Evolutionary conservation across 1,140 invertebrate species (phyloP).

Genomic region (Zophobas atratus): DNA sequence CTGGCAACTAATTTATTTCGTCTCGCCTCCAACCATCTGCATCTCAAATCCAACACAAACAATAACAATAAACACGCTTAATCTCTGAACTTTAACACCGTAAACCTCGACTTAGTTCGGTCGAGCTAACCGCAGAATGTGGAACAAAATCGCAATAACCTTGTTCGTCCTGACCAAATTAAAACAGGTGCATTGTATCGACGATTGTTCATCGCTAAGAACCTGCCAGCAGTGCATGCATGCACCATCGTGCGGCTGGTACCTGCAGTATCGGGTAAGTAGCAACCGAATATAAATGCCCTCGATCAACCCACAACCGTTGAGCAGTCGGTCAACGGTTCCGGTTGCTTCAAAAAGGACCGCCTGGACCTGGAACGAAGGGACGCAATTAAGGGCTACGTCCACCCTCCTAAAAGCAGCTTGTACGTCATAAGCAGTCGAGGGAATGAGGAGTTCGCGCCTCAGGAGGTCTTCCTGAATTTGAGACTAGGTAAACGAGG

Average conservation of each 20-base stretch:
- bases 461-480: conserved; percentile 16
- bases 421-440: neutral
- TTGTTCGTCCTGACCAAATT: neutral
- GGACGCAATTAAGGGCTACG: neutral
- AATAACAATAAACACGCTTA: neutral
- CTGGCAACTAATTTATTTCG: too few species aligned
- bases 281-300: conserved; percentile 5
- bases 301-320: neutral
- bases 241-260: conserved; percentile 26
- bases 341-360: conserved; percentile 16
- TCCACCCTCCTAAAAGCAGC: conserved; percentile 7
- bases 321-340: conserved; percentile 20
- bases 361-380: neutral
- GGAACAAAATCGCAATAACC: conserved; percentile 5
- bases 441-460: neutral
- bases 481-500: conserved; percentile 16
- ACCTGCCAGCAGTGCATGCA: conserved; percentile 23
- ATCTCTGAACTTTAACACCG: neutral
- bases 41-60: too few species aligned
- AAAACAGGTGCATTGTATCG: neutral
- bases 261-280: conserved; percentile 22
- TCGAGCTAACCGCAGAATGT: neutral
- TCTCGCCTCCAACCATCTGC: too few species aligned
- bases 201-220: conserved; percentile 8
- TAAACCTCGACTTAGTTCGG: neutral